These are phyloP conservation scores for Genyomyrus donnyi DNA, from an alignment of 2,113 vertebrate genomes.

Conservation along the genomic window DNA sequence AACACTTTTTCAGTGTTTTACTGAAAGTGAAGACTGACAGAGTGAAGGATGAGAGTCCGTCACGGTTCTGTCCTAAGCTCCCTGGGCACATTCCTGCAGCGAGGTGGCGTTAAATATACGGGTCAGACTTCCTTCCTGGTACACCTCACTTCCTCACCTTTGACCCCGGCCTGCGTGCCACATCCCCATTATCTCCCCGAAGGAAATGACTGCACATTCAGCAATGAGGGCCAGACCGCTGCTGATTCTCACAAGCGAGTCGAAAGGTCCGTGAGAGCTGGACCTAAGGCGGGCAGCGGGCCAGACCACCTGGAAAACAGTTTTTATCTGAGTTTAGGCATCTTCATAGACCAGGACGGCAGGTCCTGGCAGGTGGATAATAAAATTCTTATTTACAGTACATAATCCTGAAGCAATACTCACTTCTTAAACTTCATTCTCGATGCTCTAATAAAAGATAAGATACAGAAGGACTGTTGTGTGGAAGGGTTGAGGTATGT, in stretches of 20 bases:
- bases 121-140: background rate
- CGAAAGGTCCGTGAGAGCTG: background rate
- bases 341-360: background rate
- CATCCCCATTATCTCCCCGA: background rate
- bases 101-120: background rate
- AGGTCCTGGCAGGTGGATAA: background rate
- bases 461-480: background rate
- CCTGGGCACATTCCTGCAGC: background rate
- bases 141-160: slow-evolving; percentile 3
- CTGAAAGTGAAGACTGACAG: background rate
- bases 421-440: background rate
- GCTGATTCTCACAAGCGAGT: background rate
- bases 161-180: background rate
- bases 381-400: background rate
- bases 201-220: background rate
- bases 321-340: background rate
- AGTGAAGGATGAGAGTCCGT: background rate
- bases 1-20: too few relatives aligned
- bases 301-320: background rate
- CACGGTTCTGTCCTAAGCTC: background rate
- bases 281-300: background rate
- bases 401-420: background rate
- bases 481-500: background rate
- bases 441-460: background rate
- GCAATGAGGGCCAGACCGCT: background rate